phyloP scores from a whole-genome alignment of 2,888 invertebrate species.

The Drosophila meridiana region DNA sequence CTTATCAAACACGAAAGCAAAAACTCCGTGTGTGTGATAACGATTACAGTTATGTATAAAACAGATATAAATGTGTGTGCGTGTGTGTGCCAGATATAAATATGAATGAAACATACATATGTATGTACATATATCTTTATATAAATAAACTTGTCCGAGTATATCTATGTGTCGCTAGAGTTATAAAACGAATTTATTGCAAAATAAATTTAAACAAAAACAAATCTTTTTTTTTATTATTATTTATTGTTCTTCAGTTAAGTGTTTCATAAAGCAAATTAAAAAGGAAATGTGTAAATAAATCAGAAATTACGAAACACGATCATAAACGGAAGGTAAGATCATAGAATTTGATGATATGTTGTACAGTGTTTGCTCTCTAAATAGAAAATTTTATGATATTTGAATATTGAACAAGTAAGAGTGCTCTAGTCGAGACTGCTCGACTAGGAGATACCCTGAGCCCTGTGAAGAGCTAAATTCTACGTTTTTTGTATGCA shows the following conservation, averaged over 20 bases:
- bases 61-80: neutral
- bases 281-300: neutral
- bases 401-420: no score
- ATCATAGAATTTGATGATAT: neutral
- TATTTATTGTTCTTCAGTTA: neutral
- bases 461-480: no score
- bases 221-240: neutral
- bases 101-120: slow-evolving; percentile 11
- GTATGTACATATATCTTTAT: neutral
- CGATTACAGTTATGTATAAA: slow-evolving; percentile 3
- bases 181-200: neutral
- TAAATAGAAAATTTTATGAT: neutral
- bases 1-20: slow-evolving; percentile 46
- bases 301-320: neutral
- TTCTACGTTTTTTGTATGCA: no score
- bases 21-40: slow-evolving; percentile 12
- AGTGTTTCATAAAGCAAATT: slow-evolving; percentile 4
- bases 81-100: slow-evolving; percentile 7
- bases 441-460: no score
- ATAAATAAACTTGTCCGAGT: neutral
- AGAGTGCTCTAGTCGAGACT: no score
- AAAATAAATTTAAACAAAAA: neutral
- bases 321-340: neutral
- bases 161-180: neutral
- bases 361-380: neutral